Base-by-base conservation (phyloP, 2,888 invertebrate genomes). In the Andricus curvator region DNA sequence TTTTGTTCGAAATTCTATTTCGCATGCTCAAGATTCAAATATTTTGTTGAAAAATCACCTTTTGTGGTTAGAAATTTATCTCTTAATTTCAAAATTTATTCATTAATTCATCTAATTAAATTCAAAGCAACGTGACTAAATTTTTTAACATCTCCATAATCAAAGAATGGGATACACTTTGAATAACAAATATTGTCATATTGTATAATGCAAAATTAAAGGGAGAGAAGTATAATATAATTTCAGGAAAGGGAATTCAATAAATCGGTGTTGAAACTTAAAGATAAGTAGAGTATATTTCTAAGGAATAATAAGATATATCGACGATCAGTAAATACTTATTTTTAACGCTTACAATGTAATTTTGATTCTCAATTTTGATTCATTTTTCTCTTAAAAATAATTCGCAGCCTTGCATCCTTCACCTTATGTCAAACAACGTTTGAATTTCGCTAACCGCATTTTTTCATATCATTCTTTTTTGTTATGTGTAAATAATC, bases 361-460 rank as follows among this genome's bases (percentile, higher is more conserved):
- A 90, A 90, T 90, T 91, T 91, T 91, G 91, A 91, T 91, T 91
- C 74, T 87, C 88, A 88, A 85, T 90, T 90, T 91, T 91, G 89
- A 89, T 89, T 89, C 85, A 81, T 82, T 83, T 83, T 86, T 79
- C 78, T 80, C 81, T 83, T 83, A 81, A 82, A 44, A 65, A 62
- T 78, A 80, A 78, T 80, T 78, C 78, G 80, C 68, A 82, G 82
- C 77, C 68, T 77, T 64, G 78, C 76, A 65, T 80, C 29, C 41
- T 78, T 78, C 77, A 77, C 68, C 51, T 56, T 51, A 22, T 74
- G 33, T 74, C 11, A 74, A 33, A 74, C 22, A 56, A 37, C 51
- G 6, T 51, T 70, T 70, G 37, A 74, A 56, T 74, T 74, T 74
- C 74, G 56, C 33, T 74, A 74, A 56, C 33, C 56, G 25, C 25